Conservation (phyloP, 2,797 vertebrate genomes). For the Paedocypris micromegethes region DNA sequence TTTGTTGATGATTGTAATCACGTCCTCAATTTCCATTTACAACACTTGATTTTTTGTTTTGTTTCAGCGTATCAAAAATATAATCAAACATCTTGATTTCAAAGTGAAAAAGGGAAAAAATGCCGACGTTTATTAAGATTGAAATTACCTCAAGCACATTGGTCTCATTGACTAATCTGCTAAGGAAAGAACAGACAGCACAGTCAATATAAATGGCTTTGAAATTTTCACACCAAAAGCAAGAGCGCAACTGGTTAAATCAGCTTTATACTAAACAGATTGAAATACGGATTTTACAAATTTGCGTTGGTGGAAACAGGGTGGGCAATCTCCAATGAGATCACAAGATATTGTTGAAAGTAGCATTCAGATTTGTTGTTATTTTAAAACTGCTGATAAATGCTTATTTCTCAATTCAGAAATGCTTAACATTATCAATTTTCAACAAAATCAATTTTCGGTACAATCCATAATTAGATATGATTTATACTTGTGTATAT, state of each 20-base stretch:
- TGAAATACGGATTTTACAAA: constrained; percentile 69
- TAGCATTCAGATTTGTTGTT: constrained; percentile 45
- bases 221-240: constrained; percentile 77
- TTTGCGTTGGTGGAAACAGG: constrained; percentile 66
- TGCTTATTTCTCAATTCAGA: constrained; percentile 8
- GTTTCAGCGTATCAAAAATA: constrained; percentile 8
- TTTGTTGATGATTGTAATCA: background rate
- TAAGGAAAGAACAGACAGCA: constrained; percentile 76
- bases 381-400: constrained; percentile 38
- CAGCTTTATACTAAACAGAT: constrained; percentile 76
- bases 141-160: constrained; percentile 60
- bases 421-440: constrained; percentile 27
- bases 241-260: constrained; percentile 73
- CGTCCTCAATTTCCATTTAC: no score
- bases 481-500: constrained; percentile 16
- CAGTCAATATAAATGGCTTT: constrained; percentile 81
- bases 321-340: constrained; percentile 40
- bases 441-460: constrained; percentile 37
- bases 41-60: background rate
- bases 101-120: constrained; percentile 58
- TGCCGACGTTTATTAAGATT: constrained; percentile 73
- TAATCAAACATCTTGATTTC: constrained; percentile 59
- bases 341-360: constrained; percentile 39
- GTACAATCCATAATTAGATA: constrained; percentile 35
- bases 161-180: constrained; percentile 69